Percentiles rank a stretch among this genome's conserved stretches.
Evolutionary conservation across 2,888 invertebrate species (phyloP).

Genomic region (Meta bourneti): DNA sequence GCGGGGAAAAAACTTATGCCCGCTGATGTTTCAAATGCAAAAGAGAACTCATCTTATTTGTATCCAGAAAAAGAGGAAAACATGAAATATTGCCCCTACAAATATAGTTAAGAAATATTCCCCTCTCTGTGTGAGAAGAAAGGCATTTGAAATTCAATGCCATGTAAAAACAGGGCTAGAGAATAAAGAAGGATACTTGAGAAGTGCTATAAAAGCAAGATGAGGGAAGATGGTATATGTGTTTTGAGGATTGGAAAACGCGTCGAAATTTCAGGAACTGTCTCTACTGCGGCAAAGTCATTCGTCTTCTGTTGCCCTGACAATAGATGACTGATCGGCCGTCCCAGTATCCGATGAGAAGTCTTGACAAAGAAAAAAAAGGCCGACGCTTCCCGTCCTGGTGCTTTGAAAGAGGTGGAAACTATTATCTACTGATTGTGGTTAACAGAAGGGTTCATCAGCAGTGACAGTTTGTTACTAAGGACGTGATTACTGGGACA

Average conservation of each 20-base stretch:
- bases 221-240: conserved; percentile 47
- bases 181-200: conserved; percentile 4
- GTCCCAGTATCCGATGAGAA: conserved; percentile 36
- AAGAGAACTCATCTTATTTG: background rate
- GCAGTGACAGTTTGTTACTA: conserved; percentile 38
- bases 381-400: conserved; percentile 12
- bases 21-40: conserved; percentile 19
- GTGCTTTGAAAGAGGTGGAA: conserved; percentile 51
- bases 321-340: conserved; percentile 68
- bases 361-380: conserved; percentile 26
- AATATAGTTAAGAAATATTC: conserved; percentile 18
- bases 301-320: conserved; percentile 64
- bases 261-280: conserved; percentile 53
- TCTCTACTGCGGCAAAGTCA: conserved; percentile 60
- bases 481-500: conserved; percentile 39
- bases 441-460: conserved; percentile 55
- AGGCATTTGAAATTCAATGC: conserved; percentile 49
- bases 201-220: conserved; percentile 47
- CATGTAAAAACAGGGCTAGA: conserved; percentile 37
- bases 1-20: background rate
- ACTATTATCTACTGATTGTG: conserved; percentile 59
- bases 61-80: background rate
- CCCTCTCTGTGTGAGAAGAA: background rate
- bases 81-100: background rate
- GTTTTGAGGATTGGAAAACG: conserved; percentile 36